A percentile compares a stretch with the other conserved stretches of the same genome.
These are phyloP conservation scores for Syngnathus floridae DNA, from an alignment of 2,113 vertebrate genomes.

Conservation along the genomic window DNA sequence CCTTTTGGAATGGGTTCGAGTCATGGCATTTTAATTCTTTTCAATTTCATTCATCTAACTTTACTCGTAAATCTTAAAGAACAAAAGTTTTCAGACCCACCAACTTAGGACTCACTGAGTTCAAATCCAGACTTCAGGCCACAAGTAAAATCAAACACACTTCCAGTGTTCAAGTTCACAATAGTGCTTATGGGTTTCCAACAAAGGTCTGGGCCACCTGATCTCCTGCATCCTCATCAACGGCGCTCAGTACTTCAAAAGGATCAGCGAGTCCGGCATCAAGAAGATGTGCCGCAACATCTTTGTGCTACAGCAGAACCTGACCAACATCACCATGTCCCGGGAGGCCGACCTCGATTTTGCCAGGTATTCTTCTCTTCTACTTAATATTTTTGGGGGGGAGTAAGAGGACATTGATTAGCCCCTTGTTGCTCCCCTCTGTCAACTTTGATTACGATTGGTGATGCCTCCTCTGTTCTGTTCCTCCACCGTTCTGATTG, in stretches of 20 bases:
- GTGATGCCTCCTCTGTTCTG: slow-evolving; percentile 37
- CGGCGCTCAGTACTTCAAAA: slow-evolving; percentile 95
- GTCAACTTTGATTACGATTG: slow-evolving; percentile 60
- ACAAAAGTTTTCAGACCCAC: too few relatives aligned
- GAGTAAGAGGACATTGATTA: slow-evolving; percentile 44
- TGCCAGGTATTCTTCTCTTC: slow-evolving; percentile 75
- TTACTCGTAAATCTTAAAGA: too few relatives aligned
- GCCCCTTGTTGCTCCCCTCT: slow-evolving; percentile 53
- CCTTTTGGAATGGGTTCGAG: too few relatives aligned
- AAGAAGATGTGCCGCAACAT: slow-evolving; percentile 99
- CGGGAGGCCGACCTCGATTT: slow-evolving; percentile 95
- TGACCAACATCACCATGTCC: slow-evolving; percentile 99
- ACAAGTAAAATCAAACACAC: background rate
- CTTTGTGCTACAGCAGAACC: slow-evolving; percentile 97
- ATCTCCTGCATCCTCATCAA: slow-evolving; percentile 98
- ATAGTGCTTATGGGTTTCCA: background rate
- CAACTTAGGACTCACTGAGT: too few relatives aligned
- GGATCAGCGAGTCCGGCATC: slow-evolving; percentile 97
- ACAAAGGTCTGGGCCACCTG: slow-evolving; percentile 86
- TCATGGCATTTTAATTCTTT: too few relatives aligned
- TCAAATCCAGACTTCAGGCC: background rate
- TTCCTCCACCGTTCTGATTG: slow-evolving; percentile 46
- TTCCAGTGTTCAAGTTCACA: background rate
- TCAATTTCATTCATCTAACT: too few relatives aligned
- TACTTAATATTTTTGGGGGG: background rate